These are phyloP conservation scores for Andrena trimmerana DNA, from an alignment of 2,888 invertebrate species.

Conservation along the genomic window DNA sequence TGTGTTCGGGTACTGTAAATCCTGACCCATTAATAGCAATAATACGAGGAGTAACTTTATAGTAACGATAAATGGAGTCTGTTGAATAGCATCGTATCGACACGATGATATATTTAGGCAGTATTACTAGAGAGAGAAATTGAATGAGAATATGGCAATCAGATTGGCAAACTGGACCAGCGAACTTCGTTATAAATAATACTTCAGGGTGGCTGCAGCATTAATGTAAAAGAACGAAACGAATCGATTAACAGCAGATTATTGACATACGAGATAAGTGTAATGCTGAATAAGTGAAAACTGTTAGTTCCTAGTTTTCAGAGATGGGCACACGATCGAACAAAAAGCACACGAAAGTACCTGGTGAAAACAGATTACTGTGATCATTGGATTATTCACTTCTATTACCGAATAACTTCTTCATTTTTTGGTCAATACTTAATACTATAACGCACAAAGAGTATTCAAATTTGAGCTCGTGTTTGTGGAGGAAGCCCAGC, in stretches of 20 bases:
- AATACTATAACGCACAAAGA: slow-evolving; percentile 53
- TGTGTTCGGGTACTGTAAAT: slow-evolving; percentile 74
- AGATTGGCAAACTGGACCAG: slow-evolving; percentile 77
- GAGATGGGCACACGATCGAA: slow-evolving; percentile 76
- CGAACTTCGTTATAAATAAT: slow-evolving; percentile 69
- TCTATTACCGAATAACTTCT: slow-evolving; percentile 1
- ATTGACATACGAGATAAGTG: slow-evolving; percentile 55
- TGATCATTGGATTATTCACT: slow-evolving; percentile 59
- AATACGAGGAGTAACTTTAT: slow-evolving; percentile 71
- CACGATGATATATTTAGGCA: slow-evolving; percentile 76
- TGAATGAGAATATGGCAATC: slow-evolving; percentile 70
- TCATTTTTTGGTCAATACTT: slow-evolving; percentile 16
- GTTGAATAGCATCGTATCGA: slow-evolving; percentile 72
- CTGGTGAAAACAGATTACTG: slow-evolving; percentile 73
- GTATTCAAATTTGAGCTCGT: slow-evolving; percentile 23
- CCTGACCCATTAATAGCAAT: slow-evolving; percentile 76
- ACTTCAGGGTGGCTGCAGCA: slow-evolving; percentile 72
- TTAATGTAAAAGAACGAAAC: slow-evolving; percentile 46
- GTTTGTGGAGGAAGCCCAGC: slow-evolving; percentile 19
- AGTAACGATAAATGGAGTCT: slow-evolving; percentile 63
- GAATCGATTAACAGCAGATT: slow-evolving; percentile 51
- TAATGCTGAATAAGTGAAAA: slow-evolving; percentile 70
- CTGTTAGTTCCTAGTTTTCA: slow-evolving; percentile 78
- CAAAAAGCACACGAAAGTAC: slow-evolving; percentile 77
- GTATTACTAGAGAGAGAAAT: slow-evolving; percentile 73